phyloP scores from a whole-genome alignment of 2,797 vertebrate genomes.

The Austrolebias charrua region DNA sequence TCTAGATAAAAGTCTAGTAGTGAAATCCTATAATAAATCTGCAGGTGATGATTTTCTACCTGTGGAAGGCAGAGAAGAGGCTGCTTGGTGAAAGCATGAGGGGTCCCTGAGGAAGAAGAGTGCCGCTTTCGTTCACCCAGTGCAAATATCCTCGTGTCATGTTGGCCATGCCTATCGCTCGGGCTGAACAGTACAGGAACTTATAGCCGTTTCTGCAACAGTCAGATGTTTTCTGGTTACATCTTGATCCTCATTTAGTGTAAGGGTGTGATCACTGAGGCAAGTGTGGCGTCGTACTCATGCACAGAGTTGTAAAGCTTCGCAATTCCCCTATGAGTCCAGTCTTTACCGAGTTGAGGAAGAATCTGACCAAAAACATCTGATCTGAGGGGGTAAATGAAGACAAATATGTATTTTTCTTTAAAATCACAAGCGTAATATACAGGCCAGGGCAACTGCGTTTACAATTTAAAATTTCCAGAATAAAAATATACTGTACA shows the following conservation, averaged over 20 bases:
- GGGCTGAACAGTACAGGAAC: slow-evolving; percentile 96
- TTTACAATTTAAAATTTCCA: neutral
- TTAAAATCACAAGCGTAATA: neutral
- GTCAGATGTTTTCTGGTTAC: slow-evolving; percentile 1
- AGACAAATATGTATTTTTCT: neutral
- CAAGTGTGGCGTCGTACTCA: slow-evolving; percentile 80
- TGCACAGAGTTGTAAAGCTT: slow-evolving; percentile 96
- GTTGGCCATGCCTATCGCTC: slow-evolving; percentile 97
- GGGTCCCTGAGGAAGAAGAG: slow-evolving; percentile 91
- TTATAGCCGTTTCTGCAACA: slow-evolving; percentile 92
- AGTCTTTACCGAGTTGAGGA: slow-evolving; percentile 95
- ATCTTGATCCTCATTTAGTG: no score
- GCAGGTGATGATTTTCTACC: slow-evolving; percentile 71
- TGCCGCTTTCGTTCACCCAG: slow-evolving; percentile 96
- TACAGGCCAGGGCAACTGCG: no score
- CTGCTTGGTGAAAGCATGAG: slow-evolving; percentile 97
- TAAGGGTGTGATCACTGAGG: neutral
- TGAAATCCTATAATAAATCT: slow-evolving; percentile 5
- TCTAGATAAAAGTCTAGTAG: slow-evolving; percentile 4
- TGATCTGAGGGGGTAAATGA: slow-evolving; percentile 75
- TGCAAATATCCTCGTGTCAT: slow-evolving; percentile 97
- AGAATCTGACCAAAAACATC: slow-evolving; percentile 96
- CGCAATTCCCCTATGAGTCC: slow-evolving; percentile 95
- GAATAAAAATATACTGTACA: neutral
- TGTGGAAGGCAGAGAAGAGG: slow-evolving; percentile 97